These are phyloP conservation scores for Syritta pipiens DNA, from an alignment of 2,888 invertebrate genomes.

Conservation along the genomic window DNA sequence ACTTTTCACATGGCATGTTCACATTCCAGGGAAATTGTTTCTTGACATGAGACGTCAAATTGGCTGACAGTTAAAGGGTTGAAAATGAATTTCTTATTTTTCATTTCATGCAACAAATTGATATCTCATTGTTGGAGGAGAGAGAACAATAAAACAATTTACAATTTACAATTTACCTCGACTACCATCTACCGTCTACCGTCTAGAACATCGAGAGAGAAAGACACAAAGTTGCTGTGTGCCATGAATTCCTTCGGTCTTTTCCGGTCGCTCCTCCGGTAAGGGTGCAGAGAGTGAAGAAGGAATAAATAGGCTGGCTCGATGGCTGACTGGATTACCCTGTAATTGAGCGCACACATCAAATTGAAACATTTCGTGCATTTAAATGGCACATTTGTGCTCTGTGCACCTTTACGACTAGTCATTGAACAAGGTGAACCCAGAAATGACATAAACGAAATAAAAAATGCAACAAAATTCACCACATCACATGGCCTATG, in stretches of 20 bases:
- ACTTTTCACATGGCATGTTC: conserved; percentile 40
- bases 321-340: conserved; percentile 53
- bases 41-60: conserved; percentile 79
- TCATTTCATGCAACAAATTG: conserved; percentile 62
- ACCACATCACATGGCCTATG: conserved; percentile 19
- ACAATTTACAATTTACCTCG: too few relatives aligned
- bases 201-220: too few relatives aligned
- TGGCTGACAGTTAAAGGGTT: conserved; percentile 71
- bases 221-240: conserved; percentile 22
- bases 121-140: conserved; percentile 53
- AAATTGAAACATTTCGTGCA: conserved; percentile 69
- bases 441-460: conserved; percentile 34
- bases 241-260: too few relatives aligned
- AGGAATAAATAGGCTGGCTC: not conserved
- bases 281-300: not conserved
- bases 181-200: too few relatives aligned
- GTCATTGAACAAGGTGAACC: conserved; percentile 27
- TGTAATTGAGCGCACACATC: conserved; percentile 61
- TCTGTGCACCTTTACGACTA: conserved; percentile 28
- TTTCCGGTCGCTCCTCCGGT: too few relatives aligned
- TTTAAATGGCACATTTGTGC: conserved; percentile 60
- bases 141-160: conserved; percentile 52
- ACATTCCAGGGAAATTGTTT: conserved; percentile 76
- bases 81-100: conserved; percentile 58
- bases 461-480: conserved; percentile 26